Percentiles rank a stretch among this genome's conserved stretches.
phyloP scores from a whole-genome alignment of 2,113 vertebrate species.

The Apistogramma diplotaenia region DNA sequence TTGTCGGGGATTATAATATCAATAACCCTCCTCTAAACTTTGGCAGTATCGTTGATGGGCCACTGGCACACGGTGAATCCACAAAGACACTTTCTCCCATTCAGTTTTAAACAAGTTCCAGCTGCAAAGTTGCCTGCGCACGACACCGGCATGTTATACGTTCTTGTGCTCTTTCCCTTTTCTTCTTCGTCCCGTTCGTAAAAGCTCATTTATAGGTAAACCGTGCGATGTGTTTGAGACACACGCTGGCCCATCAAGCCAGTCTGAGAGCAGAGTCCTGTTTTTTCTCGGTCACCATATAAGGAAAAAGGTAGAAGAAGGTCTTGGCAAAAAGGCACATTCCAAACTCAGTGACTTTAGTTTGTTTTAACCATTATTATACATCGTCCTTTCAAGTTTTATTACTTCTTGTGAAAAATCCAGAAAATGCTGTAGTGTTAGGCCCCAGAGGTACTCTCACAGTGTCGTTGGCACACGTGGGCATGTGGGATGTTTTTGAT shows the following conservation, averaged over 20 bases:
- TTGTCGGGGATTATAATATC: not conserved
- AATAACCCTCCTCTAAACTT: not conserved
- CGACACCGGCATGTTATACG: not conserved
- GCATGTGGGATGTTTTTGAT: conserved; percentile 58
- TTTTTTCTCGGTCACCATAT: conserved; percentile 52
- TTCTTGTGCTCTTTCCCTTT: conserved; percentile 7
- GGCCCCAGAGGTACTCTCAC: conserved; percentile 55
- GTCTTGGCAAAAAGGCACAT: conserved; percentile 69
- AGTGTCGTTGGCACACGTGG: conserved; percentile 57
- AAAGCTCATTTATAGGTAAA: conserved; percentile 11
- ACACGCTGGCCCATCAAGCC: not conserved
- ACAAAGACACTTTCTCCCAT: conserved; percentile 24
- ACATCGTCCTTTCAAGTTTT: conserved; percentile 65
- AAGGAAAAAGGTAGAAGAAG: conserved; percentile 57
- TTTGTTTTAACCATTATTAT: conserved; percentile 52
- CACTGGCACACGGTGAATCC: conserved; percentile 58
- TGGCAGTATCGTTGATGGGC: not conserved
- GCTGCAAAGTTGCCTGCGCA: not conserved
- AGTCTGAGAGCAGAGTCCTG: conserved; percentile 14
- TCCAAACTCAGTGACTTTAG: conserved; percentile 43
- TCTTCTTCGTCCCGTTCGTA: conserved; percentile 6
- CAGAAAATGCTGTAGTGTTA: conserved; percentile 44
- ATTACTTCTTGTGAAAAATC: conserved; percentile 48
- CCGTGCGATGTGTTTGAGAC: conserved; percentile 31
- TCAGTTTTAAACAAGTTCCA: conserved; percentile 21